Conservation (phyloP, 2,888 invertebrate species). For the Biston stratarius region DNA sequence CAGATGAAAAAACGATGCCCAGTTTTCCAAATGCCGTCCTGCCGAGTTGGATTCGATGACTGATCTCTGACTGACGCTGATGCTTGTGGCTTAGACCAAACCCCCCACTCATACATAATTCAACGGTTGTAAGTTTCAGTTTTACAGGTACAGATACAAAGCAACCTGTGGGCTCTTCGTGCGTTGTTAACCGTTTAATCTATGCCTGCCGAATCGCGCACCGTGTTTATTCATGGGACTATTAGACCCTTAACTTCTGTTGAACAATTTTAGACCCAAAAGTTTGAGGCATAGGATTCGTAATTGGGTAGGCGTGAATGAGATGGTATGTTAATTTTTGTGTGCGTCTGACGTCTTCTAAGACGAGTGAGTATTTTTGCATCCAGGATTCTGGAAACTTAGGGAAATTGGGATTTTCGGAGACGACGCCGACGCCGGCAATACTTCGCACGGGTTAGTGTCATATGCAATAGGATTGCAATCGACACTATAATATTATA, state of each 20-base stretch:
- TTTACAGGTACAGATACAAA: conserved; percentile 66
- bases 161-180: conserved; percentile 61
- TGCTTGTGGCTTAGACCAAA: conserved; percentile 39
- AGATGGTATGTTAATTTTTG: conserved; percentile 33
- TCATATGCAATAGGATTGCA: background rate
- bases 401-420: background rate
- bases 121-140: conserved; percentile 70
- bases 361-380: conserved; percentile 18
- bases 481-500: background rate
- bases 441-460: background rate
- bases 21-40: too few relatives aligned
- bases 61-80: too few relatives aligned
- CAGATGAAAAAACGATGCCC: too few relatives aligned
- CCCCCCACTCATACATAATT: conserved; percentile 64
- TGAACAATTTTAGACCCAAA: conserved; percentile 25
- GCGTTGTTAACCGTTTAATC: conserved; percentile 61
- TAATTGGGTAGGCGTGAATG: conserved; percentile 5
- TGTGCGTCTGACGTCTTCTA: conserved; percentile 31
- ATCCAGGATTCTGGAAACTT: conserved; percentile 20
- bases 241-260: conserved; percentile 46
- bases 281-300: conserved; percentile 10
- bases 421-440: background rate
- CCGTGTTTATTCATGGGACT: conserved; percentile 43
- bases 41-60: too few relatives aligned
- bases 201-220: conserved; percentile 52